Percentiles rank a stretch among this genome's conserved stretches.
Evolutionary conservation across 2,113 vertebrate genomes (phyloP).

Genomic region (Polypterus senegalus): DNA sequence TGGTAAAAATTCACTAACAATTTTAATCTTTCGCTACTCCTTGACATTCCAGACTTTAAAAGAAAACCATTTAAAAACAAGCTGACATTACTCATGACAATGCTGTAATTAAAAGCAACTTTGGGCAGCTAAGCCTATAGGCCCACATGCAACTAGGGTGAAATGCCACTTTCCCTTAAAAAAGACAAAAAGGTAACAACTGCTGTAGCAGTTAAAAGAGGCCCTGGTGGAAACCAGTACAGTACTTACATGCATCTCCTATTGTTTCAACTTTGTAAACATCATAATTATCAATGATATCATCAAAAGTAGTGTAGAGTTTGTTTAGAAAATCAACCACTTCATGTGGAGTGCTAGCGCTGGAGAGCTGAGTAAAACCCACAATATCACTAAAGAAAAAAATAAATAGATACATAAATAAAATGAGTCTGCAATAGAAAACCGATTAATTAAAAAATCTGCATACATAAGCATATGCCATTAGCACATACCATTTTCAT

Average conservation of each 20-base stretch:
- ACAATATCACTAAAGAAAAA: conserved; percentile 46
- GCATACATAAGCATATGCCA: no score
- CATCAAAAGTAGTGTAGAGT: conserved; percentile 60
- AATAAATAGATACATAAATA: conserved; percentile 1
- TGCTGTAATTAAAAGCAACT: no score
- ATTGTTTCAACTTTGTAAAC: conserved; percentile 65
- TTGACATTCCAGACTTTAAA: no score
- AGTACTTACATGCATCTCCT: conserved; percentile 54
- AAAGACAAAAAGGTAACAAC: background rate
- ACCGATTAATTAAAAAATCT: background rate
- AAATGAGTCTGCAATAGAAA: conserved; percentile 13
- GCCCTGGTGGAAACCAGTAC: conserved; percentile 1
- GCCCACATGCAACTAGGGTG: no score
- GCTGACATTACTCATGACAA: no score
- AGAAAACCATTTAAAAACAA: no score
- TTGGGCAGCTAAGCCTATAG: no score
- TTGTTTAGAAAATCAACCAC: conserved; percentile 60
- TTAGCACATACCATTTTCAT: no score
- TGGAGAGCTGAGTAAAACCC: conserved; percentile 56
- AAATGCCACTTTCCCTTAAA: background rate
- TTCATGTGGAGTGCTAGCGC: conserved; percentile 53
- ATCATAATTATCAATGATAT: conserved; percentile 60
- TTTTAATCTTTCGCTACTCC: no score
- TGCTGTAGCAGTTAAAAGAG: background rate
- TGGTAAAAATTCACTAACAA: no score